Evolutionary conservation across 2,888 invertebrate species (phyloP).

Genomic region (Pediacus dermestoides): DNA sequence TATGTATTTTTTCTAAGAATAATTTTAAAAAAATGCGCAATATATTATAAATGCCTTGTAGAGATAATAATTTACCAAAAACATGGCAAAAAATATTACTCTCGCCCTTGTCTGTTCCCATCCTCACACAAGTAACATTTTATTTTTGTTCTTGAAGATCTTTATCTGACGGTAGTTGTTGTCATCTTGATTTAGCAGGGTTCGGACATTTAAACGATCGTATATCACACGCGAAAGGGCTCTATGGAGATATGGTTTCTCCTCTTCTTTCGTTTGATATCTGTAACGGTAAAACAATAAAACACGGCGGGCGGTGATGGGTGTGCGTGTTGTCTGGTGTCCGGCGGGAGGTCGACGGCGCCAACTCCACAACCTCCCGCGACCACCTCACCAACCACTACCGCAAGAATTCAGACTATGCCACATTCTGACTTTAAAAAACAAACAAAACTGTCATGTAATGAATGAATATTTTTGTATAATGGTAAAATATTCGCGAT

Average conservation of each 20-base stretch:
- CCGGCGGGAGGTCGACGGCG: slow-evolving; percentile 49
- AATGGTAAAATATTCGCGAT: no score
- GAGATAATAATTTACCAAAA: no score
- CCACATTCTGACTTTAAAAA: no score
- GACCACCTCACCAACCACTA: slow-evolving; percentile 5
- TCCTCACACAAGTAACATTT: slow-evolving; percentile 4
- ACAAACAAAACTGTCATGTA: no score
- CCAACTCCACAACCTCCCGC: slow-evolving; percentile 26
- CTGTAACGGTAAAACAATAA: slow-evolving; percentile 52
- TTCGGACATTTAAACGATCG: slow-evolving; percentile 23
- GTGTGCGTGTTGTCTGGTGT: slow-evolving; percentile 47
- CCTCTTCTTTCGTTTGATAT: slow-evolving; percentile 35
- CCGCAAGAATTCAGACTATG: not conserved
- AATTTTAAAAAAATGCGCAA: no score
- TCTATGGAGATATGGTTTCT: not conserved
- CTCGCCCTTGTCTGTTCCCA: no score
- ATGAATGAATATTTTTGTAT: no score
- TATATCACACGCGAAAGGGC: slow-evolving; percentile 22
- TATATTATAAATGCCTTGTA: no score
- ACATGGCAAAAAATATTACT: no score
- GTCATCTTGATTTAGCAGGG: slow-evolving; percentile 22
- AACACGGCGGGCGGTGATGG: slow-evolving; percentile 48
- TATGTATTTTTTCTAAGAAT: no score
- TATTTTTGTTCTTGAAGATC: slow-evolving; percentile 8
- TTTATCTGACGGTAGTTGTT: slow-evolving; percentile 10